Evolutionary conservation across 1,140 invertebrate species (phyloP).

Genomic region (Tyrophagus putrescentiae): DNA sequence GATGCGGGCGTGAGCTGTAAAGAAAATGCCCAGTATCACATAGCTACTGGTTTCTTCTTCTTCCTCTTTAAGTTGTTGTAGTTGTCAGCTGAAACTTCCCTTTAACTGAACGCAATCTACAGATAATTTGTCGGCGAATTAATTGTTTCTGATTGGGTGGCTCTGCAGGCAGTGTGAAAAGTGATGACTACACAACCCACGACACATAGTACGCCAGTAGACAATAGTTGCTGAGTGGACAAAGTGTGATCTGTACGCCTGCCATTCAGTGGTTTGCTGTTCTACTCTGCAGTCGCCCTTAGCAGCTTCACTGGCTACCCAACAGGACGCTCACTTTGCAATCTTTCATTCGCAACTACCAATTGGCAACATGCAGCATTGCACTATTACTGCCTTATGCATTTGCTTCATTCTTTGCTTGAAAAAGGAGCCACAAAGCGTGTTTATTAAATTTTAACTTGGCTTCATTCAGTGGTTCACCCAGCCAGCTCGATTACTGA

Average conservation of each 20-base stretch:
- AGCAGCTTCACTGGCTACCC: neutral
- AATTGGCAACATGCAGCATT: no score
- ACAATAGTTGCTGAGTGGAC: constrained; percentile 14
- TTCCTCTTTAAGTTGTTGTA: no score
- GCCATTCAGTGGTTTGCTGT: no score
- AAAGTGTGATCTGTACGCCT: neutral
- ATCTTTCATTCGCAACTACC: constrained; percentile 4
- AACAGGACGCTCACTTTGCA: neutral
- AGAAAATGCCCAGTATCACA: no score
- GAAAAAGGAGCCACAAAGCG: no score
- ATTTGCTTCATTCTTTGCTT: no score
- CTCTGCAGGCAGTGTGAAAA: neutral
- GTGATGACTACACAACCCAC: neutral
- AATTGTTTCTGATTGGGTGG: constrained; percentile 6
- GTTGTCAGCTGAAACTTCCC: neutral
- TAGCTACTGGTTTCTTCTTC: no score
- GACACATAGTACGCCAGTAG: no score
- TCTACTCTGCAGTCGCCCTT: neutral
- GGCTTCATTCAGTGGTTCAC: neutral
- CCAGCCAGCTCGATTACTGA: neutral
- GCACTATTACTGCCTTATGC: no score
- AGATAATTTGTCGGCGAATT: neutral
- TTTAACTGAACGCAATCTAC: neutral
- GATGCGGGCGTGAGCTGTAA: no score
- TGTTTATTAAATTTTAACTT: constrained; percentile 12